These are phyloP conservation scores for Thripadectes ignobilis DNA, from an alignment of 2,797 vertebrate genomes.

Conservation along the genomic window DNA sequence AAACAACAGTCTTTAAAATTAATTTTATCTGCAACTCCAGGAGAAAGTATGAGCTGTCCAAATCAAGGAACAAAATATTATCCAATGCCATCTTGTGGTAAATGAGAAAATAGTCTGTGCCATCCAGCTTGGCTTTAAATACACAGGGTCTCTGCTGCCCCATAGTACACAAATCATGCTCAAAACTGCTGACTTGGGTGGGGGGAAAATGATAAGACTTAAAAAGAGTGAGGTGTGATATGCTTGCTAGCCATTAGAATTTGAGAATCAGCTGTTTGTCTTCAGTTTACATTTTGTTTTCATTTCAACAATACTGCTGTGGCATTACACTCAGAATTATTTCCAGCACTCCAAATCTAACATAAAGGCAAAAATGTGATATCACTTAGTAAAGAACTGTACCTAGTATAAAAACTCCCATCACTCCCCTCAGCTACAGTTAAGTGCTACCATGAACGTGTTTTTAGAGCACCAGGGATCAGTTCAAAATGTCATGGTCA, in stretches of 20 bases:
- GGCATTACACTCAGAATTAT: not conserved
- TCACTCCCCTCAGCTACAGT: not conserved
- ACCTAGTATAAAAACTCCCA: not conserved
- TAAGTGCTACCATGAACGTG: not conserved
- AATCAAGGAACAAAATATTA: not conserved
- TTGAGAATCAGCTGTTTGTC: not conserved
- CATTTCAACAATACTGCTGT: not conserved
- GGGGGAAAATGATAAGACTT: not conserved
- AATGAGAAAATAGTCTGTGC: not conserved
- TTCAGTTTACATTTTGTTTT: not conserved
- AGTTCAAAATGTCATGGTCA: not conserved
- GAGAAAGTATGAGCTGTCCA: not conserved
- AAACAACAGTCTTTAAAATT: not conserved
- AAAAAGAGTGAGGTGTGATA: not conserved
- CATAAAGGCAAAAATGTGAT: not conserved
- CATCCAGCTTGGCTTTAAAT: not conserved
- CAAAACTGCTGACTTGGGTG: not conserved
- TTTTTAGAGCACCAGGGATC: not conserved
- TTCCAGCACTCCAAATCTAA: not conserved
- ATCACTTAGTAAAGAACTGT: not conserved
- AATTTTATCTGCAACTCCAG: not conserved
- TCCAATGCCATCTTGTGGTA: slow-evolving; percentile 59
- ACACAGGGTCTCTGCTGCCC: not conserved
- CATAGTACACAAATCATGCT: accelerated
- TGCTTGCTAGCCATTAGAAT: not conserved